Evolutionary conservation across 2,797 vertebrate species (phyloP).

Genomic region (Mus spretus): DNA sequence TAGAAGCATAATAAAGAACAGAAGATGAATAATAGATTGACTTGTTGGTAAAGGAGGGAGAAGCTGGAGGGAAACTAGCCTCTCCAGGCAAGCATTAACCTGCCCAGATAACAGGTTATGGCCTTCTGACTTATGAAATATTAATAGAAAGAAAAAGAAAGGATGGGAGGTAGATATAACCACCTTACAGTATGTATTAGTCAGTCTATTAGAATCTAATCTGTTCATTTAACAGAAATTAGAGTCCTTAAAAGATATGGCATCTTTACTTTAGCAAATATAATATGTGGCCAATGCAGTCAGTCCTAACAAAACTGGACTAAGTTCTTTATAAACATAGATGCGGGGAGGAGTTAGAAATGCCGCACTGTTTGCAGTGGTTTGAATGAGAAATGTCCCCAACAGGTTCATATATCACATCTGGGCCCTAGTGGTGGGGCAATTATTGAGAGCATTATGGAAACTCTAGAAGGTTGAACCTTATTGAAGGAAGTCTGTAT

Average conservation of each 20-base stretch:
- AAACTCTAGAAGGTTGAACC: neutral
- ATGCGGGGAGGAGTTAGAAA: neutral
- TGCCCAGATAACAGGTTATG: neutral
- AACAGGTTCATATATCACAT: neutral
- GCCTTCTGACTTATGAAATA: neutral
- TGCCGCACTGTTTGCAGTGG: neutral
- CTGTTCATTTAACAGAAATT: neutral
- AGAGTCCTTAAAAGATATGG: neutral
- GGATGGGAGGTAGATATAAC: neutral
- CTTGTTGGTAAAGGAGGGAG: neutral
- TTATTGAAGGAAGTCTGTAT: neutral
- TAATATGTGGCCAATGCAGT: neutral
- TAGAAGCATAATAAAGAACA: neutral
- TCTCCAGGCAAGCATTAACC: neutral
- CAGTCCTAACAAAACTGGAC: neutral
- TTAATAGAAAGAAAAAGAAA: conserved; percentile 21
- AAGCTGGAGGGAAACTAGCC: neutral
- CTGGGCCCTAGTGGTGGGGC: neutral
- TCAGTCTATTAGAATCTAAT: conserved; percentile 29
- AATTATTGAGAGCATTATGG: neutral
- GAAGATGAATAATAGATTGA: neutral
- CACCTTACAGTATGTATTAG: neutral
- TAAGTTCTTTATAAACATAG: conserved; percentile 28
- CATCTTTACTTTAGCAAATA: neutral
- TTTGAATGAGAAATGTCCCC: neutral